Conservation (phyloP, 2,888 invertebrate species). For the Esperia sulphurella region DNA sequence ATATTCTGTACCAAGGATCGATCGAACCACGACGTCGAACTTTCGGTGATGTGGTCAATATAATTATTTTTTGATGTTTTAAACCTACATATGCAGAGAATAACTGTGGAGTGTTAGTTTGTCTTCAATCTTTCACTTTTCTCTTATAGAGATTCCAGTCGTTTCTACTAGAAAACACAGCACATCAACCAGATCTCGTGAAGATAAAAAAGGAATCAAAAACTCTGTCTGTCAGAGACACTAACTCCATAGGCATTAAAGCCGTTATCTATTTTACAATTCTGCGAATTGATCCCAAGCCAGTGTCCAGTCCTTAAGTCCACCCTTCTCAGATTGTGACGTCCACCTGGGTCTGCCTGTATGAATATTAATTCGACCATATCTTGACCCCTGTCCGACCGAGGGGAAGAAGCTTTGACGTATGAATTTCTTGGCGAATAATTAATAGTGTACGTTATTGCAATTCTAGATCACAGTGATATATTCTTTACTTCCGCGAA, state of each 20-base stretch:
- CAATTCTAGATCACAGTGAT: not conserved
- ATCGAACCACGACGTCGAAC: no score
- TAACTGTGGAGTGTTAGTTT: no score
- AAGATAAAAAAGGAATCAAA: not conserved
- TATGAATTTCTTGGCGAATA: constrained; percentile 71
- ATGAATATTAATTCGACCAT: constrained; percentile 79
- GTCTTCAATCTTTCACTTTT: no score
- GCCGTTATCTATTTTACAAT: constrained; percentile 1
- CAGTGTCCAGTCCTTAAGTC: constrained; percentile 66
- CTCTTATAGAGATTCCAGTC: no score
- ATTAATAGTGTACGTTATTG: constrained; percentile 41
- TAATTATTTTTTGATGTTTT: no score
- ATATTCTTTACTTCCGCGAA: constrained; percentile 7
- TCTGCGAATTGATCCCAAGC: constrained; percentile 29
- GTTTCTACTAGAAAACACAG: no score
- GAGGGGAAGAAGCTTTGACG: constrained; percentile 56
- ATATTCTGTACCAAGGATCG: no score
- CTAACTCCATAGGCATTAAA: constrained; percentile 29
- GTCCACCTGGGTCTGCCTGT: constrained; percentile 73
- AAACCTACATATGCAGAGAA: no score
- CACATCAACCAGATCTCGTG: no score
- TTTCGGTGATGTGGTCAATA: no score
- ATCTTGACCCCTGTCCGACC: constrained; percentile 71
- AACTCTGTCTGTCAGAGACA: constrained; percentile 22
- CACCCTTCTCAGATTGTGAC: constrained; percentile 76